Evolutionary conservation across 2,888 invertebrate genomes (phyloP).

Genomic region (Coelopa pilipes): DNA sequence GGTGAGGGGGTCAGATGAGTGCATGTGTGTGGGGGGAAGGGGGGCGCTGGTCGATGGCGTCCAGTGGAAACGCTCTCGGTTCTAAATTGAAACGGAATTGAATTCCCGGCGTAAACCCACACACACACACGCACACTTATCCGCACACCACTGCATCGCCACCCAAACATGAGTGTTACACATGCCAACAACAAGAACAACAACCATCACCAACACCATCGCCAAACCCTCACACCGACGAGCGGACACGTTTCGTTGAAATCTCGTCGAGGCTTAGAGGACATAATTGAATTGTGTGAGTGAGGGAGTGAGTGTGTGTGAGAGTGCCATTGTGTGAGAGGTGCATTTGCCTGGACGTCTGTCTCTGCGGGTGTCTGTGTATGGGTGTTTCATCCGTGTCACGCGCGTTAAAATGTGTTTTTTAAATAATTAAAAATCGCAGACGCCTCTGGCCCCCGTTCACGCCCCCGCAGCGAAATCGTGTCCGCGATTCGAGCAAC

Average conservation of each 20-base stretch:
- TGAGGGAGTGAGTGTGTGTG: slow-evolving; percentile 13
- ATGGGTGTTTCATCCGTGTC: no score
- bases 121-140: slow-evolving; percentile 12
- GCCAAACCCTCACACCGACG: neutral
- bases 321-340: neutral
- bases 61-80: slow-evolving; percentile 39
- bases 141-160: slow-evolving; percentile 19
- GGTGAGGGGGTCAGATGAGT: neutral
- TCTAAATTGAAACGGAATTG: slow-evolving; percentile 40
- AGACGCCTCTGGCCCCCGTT: no score
- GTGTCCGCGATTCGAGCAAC: no score
- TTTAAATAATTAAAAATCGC: no score
- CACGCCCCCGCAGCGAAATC: no score
- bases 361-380: neutral
- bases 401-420: no score
- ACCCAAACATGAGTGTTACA: neutral
- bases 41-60: slow-evolving; percentile 5
- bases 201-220: neutral
- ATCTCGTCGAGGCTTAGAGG: slow-evolving; percentile 28
- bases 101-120: slow-evolving; percentile 39
- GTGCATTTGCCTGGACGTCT: neutral
- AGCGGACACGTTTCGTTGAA: slow-evolving; percentile 17
- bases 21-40: neutral
- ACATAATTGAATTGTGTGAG: slow-evolving; percentile 25
- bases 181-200: neutral